A percentile compares a stretch with the other conserved stretches of the same genome.
Conservation (phyloP, 2,888 invertebrate species). For the Microctonus brassicae region DNA sequence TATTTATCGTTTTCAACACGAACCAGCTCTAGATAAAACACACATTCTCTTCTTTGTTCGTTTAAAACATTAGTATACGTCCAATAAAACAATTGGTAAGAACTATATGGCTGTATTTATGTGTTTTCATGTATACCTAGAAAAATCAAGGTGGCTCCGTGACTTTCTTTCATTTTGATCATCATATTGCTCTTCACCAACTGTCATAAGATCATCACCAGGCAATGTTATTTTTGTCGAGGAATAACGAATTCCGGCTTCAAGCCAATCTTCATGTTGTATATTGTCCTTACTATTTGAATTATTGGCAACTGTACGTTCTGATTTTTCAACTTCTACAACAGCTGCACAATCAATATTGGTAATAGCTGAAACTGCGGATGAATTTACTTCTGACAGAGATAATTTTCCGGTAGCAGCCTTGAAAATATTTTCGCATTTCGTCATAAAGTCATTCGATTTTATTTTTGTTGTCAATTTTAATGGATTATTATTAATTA, state of each 20-base stretch:
- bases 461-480: background rate
- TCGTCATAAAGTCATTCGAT: conserved; percentile 4
- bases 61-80: background rate
- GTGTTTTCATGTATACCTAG: conserved; percentile 58
- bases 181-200: conserved; percentile 32
- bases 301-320: conserved; percentile 52
- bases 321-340: conserved; percentile 62
- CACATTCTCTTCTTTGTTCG: conserved; percentile 33
- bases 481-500: background rate
- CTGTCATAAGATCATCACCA: conserved; percentile 52
- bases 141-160: conserved; percentile 58
- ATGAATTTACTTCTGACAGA: background rate
- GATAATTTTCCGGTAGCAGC: background rate
- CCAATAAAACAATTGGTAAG: too few species aligned
- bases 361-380: conserved; percentile 42
- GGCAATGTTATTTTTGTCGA: conserved; percentile 66
- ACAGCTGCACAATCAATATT: conserved; percentile 60
- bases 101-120: background rate
- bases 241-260: conserved; percentile 64
- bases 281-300: conserved; percentile 64
- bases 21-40: conserved; percentile 38
- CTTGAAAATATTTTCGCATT: background rate
- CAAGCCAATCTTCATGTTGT: conserved; percentile 65
- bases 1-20: background rate
- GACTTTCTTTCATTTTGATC: conserved; percentile 38